Evolutionary conservation across 2,888 invertebrate genomes (phyloP), one percentile per base, ranked within the genome.

Genomic region (Eristalis arbustorum): DNA sequence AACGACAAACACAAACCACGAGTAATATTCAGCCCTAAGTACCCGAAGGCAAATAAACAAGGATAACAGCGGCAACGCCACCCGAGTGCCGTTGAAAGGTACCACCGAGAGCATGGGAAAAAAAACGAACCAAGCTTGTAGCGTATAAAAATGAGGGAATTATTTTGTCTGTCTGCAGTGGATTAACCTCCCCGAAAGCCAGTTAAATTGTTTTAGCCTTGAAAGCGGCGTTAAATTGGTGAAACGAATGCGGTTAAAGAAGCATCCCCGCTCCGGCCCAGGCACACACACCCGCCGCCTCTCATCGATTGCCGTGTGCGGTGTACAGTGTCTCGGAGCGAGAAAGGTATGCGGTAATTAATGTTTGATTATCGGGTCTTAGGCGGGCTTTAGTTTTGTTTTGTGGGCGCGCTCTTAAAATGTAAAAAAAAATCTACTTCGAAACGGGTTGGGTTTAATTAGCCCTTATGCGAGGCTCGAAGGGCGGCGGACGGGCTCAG

Each of bases 311-410:
- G 18, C 31, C 31, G 31, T 11, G 18, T 63, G 13, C 25, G 22
- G 31, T 37, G 31, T 13, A 31, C n/a, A 31, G n/a, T 62, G 62
- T 28, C 40, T 42, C 18, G 22, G 23, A n/a, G 25, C 40, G 40
- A 66, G n/a, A n/a, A n/a, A 31, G 59, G 59, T 64, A 59, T 62
- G 37, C 10, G 23, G 68, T 82, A 73, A 85, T 82, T 85, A 85
- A 77, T 85, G 76, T 77, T 85, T 85, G 76, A 73, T 77, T 85
- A 80, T 77, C 40, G 68, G 73, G 68, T 63, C 69, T 73, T 59
- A 28, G 34, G 61, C 62, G 56, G 64, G 82, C 82, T 77, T 85
- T 63, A 22, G 37, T 64, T 81, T 81, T 61, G 64, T 73, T 73
- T 37, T 25, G 67, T 66, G 73, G n/a, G n/a, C 40, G 25, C 25